Evolutionary conservation across 2,113 vertebrate genomes (phyloP), one percentile per base, ranked within the genome.

Genomic region (Verasper variegatus): DNA sequence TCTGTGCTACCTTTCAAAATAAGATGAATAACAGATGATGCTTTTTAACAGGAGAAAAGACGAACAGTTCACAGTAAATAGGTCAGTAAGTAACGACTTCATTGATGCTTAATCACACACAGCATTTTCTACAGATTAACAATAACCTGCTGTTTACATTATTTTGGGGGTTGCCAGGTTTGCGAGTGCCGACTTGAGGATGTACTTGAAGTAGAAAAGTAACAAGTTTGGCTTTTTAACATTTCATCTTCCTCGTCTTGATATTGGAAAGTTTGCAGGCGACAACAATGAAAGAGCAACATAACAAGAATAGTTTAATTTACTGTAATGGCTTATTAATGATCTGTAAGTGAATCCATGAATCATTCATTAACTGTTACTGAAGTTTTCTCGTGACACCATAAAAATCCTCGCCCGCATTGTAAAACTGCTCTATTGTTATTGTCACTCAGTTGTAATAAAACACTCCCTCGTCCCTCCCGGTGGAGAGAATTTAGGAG

Each of bases 401-500:
- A 67, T 35, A 71, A 57, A 66, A 83, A 83, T 52, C 60, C 42
- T 68, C 58, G 57, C 14, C 45, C 58, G 31, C 65, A 7, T 8
- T 74, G 55, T 61, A 27, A 67, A 74, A 81, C 0, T 54, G 18
- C 57, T 65, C 59, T 3, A 42, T 45, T 59, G 69, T 81, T 82
- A 42, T 47, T 84, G 80, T 58, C 74, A 71, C 59, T 74, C 52
- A 31, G 60, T 71, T 77, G 66, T 75, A 71, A 82, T 84, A 78
- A 72, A 84, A 68, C 31, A 7, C 31, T n/a, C 71, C 27, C 31
- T 51, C 55, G 26, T 27, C 49, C 71, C 14, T n/a, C 83, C 80
- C 76, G 40, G 51, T 52, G 45, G 87, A 73, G 17, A 67, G 70
- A 80, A 52, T 84, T 87, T 78, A 80, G 81, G 15, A 74, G 83